Evolutionary conservation across 1,140 invertebrate genomes (phyloP).

Genomic region (Brachionus angularis): DNA sequence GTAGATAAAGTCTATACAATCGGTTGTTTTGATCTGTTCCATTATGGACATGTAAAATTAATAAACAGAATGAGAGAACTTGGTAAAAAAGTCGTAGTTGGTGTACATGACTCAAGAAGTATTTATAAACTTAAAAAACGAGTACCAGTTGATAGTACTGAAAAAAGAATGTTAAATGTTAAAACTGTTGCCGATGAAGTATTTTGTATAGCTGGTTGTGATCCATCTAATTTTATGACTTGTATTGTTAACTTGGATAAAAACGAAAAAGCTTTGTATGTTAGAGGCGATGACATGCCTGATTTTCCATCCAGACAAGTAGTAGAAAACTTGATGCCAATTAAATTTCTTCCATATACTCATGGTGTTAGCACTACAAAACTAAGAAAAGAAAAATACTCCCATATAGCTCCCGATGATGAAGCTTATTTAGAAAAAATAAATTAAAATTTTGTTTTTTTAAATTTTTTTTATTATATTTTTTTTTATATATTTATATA

Average conservation of each 20-base stretch:
- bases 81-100: conserved; percentile 50
- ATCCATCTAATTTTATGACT: conserved; percentile 51
- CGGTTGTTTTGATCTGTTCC: conserved; percentile 55
- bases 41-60: conserved; percentile 50
- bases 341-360: conserved; percentile 53
- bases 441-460: background rate
- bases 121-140: conserved; percentile 52
- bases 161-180: conserved; percentile 52
- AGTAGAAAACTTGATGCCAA: conserved; percentile 51
- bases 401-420: conserved; percentile 35
- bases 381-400: conserved; percentile 48
- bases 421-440: conserved; percentile 32
- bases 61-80: conserved; percentile 49
- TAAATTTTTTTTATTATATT: background rate
- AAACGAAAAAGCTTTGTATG: conserved; percentile 48
- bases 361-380: conserved; percentile 51
- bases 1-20: conserved; percentile 52
- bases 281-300: conserved; percentile 54
- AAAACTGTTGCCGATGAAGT: conserved; percentile 53
- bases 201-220: conserved; percentile 52
- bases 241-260: conserved; percentile 48
- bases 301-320: conserved; percentile 51
- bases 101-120: conserved; percentile 43
- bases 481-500: no score
- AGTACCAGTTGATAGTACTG: conserved; percentile 52